phyloP scores from a whole-genome alignment of 1,140 invertebrate species.

The Scylla paramamosain region DNA sequence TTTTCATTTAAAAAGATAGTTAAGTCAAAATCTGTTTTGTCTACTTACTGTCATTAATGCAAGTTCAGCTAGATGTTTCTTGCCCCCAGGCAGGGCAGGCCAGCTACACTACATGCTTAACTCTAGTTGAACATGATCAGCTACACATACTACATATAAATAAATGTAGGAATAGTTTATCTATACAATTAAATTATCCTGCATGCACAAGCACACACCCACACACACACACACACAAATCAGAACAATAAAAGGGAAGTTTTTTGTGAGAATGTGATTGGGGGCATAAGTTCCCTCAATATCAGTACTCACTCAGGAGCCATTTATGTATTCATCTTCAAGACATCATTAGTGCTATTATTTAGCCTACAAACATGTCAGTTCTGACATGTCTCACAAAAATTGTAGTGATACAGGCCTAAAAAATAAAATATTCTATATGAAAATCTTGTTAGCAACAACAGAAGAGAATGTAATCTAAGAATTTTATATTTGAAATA shows the following conservation, averaged over 20 bases:
- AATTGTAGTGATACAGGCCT: too few relatives aligned
- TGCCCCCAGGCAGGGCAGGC: background rate
- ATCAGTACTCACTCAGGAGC: too few relatives aligned
- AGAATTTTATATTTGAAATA: too few relatives aligned
- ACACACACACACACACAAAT: background rate
- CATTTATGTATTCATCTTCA: too few relatives aligned
- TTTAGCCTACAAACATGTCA: too few relatives aligned
- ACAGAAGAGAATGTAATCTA: too few relatives aligned
- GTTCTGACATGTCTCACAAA: too few relatives aligned
- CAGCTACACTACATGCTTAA: constrained; percentile 22
- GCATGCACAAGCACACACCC: background rate
- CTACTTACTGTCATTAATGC: background rate
- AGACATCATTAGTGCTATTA: too few relatives aligned
- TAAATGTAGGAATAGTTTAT: background rate
- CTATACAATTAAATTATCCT: constrained; percentile 1
- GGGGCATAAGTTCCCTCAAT: too few relatives aligned
- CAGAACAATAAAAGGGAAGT: background rate
- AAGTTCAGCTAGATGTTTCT: background rate
- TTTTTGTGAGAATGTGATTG: background rate
- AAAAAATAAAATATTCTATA: too few relatives aligned
- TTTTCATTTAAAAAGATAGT: background rate
- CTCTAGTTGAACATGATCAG: constrained; percentile 14
- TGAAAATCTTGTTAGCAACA: too few relatives aligned
- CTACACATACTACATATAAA: constrained; percentile 14
- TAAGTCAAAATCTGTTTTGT: background rate